Evolutionary conservation across 2,113 vertebrate species (phyloP).

Genomic region (Calidris pygmaea): DNA sequence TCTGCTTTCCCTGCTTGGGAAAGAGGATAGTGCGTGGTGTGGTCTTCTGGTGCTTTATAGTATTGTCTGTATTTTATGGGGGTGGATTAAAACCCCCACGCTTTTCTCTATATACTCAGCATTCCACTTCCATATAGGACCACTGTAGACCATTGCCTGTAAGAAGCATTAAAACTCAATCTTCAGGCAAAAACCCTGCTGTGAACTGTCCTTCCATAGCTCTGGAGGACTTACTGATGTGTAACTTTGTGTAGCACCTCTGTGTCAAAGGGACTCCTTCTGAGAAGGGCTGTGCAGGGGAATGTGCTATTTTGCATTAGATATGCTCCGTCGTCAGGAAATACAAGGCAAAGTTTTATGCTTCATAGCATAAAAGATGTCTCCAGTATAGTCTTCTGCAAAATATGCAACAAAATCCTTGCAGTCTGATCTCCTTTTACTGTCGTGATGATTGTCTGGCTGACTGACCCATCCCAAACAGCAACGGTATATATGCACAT

Average conservation of each 20-base stretch:
- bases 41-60: not conserved
- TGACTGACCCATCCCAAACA: not conserved
- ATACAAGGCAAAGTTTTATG: not conserved
- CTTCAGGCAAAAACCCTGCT: not conserved
- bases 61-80: not conserved
- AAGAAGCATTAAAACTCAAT: not conserved
- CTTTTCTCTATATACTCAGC: not conserved
- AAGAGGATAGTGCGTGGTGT: not conserved
- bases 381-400: not conserved
- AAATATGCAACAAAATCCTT: not conserved
- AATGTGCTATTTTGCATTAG: not conserved
- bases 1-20: not conserved
- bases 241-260: not conserved
- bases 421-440: not conserved
- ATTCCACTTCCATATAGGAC: not conserved
- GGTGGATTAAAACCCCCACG: accelerated
- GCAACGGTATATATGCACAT: accelerated
- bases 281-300: not conserved
- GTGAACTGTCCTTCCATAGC: not conserved
- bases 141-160: not conserved
- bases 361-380: not conserved
- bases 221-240: not conserved
- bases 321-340: not conserved
- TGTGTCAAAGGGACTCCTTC: not conserved
- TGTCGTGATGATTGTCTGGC: not conserved